Percentiles rank a stretch among this genome's conserved stretches.
Evolutionary conservation across 2,888 invertebrate species (phyloP).

Genomic region (Suillia variegata): DNA sequence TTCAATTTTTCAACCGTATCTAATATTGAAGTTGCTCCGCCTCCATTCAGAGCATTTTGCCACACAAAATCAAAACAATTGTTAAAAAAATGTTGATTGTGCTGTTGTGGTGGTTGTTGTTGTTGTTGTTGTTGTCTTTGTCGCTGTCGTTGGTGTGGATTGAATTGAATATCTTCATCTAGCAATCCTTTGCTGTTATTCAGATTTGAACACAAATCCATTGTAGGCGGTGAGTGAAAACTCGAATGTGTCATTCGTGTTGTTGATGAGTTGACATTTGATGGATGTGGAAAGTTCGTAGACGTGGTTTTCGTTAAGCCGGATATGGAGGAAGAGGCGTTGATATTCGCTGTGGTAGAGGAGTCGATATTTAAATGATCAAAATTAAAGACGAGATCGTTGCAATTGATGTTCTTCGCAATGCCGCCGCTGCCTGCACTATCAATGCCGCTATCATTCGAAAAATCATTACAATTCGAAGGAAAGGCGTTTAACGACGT

Average conservation of each 20-base stretch:
- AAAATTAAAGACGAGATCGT: constrained; percentile 59
- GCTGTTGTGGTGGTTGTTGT: constrained; percentile 32
- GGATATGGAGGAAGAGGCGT: not conserved
- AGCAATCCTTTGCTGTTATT: constrained; percentile 38
- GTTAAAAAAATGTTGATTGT: constrained; percentile 46
- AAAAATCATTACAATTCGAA: constrained; percentile 39
- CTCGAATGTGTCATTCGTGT: constrained; percentile 29
- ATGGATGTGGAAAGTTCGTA: constrained; percentile 15
- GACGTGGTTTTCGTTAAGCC: constrained; percentile 24
- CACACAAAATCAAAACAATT: constrained; percentile 63
- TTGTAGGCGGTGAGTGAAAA: constrained; percentile 43
- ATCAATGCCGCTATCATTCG: constrained; percentile 51
- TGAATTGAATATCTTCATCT: constrained; percentile 19
- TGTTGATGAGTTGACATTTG: constrained; percentile 27
- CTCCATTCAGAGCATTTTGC: constrained; percentile 33
- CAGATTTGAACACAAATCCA: constrained; percentile 46
- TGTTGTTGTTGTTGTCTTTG: too few species aligned
- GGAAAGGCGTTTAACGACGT: constrained; percentile 29
- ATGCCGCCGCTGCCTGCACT: constrained; percentile 46
- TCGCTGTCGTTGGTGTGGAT: too few species aligned
- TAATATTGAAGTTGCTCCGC: constrained; percentile 36
- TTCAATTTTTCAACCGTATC: constrained; percentile 49
- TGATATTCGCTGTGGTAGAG: constrained; percentile 1
- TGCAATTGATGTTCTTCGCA: constrained; percentile 33
- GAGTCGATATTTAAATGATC: constrained; percentile 54